Conservation (phyloP, 2,113 vertebrate species). For the Odontophorus gujanensis region DNA sequence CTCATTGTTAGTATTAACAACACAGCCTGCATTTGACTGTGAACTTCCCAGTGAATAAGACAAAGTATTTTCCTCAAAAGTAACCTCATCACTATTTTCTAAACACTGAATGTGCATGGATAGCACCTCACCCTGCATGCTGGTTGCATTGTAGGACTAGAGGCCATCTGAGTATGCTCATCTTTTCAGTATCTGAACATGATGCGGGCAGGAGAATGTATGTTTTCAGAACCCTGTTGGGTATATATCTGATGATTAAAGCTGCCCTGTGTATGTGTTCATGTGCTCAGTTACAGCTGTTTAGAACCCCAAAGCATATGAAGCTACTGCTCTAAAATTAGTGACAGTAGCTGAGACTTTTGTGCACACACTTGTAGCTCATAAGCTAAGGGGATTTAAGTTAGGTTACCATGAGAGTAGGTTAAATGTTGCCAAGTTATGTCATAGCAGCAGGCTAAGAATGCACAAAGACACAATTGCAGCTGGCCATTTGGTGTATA, state of each 20-base stretch:
- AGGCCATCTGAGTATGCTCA: background rate
- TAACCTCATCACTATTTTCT: background rate
- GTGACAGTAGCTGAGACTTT: background rate
- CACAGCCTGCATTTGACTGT: fast-evolving
- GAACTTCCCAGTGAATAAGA: background rate
- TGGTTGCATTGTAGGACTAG: background rate
- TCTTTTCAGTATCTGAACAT: background rate
- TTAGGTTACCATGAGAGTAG: background rate
- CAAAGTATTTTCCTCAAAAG: background rate
- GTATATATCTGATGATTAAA: background rate
- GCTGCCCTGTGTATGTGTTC: background rate
- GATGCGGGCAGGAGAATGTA: background rate
- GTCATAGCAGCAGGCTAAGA: background rate
- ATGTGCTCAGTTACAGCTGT: background rate
- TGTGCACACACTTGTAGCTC: background rate
- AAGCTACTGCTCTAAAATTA: background rate
- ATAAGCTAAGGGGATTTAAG: background rate
- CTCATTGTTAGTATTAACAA: background rate
- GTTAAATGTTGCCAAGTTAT: background rate
- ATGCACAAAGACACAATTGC: background rate
- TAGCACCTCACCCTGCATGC: background rate
- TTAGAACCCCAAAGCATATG: background rate
- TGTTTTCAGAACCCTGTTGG: fast-evolving
- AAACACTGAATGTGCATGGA: background rate
- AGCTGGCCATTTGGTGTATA: background rate